Conservation (phyloP, 1,140 invertebrate genomes). For the Zeugodacus cucurbitae region DNA sequence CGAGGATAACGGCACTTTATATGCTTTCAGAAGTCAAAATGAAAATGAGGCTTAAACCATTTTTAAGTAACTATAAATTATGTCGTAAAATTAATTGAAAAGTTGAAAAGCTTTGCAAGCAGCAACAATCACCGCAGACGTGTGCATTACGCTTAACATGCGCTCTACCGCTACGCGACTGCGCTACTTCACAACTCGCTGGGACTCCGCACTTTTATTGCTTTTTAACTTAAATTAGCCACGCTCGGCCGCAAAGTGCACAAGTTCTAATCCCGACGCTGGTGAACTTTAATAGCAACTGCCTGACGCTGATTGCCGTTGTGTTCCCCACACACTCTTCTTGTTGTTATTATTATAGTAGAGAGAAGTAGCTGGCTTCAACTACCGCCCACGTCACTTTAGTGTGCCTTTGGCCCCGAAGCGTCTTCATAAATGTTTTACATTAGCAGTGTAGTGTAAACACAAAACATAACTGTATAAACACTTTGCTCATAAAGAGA, state of each 20-base stretch:
- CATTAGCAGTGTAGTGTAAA: neutral
- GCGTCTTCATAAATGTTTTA: neutral
- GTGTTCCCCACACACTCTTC: neutral
- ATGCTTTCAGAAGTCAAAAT: neutral
- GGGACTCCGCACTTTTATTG: neutral
- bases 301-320: neutral
- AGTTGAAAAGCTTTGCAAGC: neutral
- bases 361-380: neutral
- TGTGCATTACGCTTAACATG: neutral
- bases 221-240: constrained; percentile 15
- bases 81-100: neutral
- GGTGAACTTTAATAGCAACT: neutral
- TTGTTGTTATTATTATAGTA: neutral
- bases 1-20: no score
- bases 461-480: neutral
- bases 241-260: neutral
- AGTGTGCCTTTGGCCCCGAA: neutral
- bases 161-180: neutral
- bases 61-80: neutral
- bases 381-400: neutral
- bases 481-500: constrained; percentile 16
- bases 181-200: neutral
- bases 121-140: neutral
- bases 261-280: neutral
- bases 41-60: neutral